phyloP scores from a whole-genome alignment of 2,113 vertebrate genomes.

The Nematolebias whitei region DNA sequence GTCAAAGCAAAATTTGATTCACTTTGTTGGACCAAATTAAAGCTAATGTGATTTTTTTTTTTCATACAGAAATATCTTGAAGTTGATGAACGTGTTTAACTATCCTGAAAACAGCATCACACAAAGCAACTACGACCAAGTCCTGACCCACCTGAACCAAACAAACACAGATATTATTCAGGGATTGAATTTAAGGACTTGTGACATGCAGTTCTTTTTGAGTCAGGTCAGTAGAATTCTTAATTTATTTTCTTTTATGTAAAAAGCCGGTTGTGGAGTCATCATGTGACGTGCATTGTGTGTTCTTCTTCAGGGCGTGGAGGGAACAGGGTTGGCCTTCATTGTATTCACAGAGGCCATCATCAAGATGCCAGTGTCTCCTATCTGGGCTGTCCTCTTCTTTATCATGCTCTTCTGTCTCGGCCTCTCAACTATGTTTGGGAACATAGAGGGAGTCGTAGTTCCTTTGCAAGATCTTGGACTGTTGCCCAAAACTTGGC shows the following conservation, averaged over 20 bases:
- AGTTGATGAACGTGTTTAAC: constrained; percentile 71
- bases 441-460: constrained; percentile 91
- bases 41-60: background rate
- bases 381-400: constrained; percentile 94
- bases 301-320: constrained; percentile 84
- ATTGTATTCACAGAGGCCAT: constrained; percentile 98
- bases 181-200: constrained; percentile 55
- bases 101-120: constrained; percentile 72
- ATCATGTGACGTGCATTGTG: background rate
- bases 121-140: constrained; percentile 58
- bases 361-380: constrained; percentile 92
- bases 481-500: constrained; percentile 81
- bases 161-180: constrained; percentile 62
- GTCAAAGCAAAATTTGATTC: background rate
- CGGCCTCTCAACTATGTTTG: constrained; percentile 97
- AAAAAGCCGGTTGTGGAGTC: background rate
- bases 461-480: constrained; percentile 90
- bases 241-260: background rate
- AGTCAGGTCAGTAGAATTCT: constrained; percentile 66
- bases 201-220: constrained; percentile 70
- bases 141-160: constrained; percentile 54
- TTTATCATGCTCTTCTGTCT: constrained; percentile 99
- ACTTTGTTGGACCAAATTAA: background rate
- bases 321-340: constrained; percentile 95
- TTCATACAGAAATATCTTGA: constrained; percentile 72